Evolutionary conservation across 2,797 vertebrate genomes (phyloP), one percentile per base, ranked within the genome.

Genomic region (Trachurus trachurus): DNA sequence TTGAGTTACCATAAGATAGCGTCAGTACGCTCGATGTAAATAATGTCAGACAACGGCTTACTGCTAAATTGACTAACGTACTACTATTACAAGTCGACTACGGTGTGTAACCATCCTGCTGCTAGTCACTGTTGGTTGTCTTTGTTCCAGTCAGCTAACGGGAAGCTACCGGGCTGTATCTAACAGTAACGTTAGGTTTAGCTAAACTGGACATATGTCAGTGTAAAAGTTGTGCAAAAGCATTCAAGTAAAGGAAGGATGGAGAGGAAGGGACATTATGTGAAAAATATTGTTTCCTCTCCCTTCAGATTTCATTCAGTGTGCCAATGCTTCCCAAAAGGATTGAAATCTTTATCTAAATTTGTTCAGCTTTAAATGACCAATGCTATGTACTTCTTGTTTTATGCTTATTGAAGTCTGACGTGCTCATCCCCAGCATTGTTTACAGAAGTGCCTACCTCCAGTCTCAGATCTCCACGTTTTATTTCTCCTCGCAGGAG

Each of bases 401-500:
- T 29, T 19, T 10, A 12, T 59, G 5, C 5, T 49, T 0, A 6
- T 0, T 1, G 12, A 47, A 9, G 19, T 16, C 3, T 59, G 2
- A 54, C 31, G 8, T 4, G 2, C 6, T 17, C 15, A 5, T n/a
- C 9, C 11, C 5, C 13, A 47, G 0, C 47, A 21, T 16, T 19
- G 16, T 19, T n/a, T 12, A 13, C 40, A 37, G 1, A 56, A n/a
- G 12, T 42, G 0, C 10, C 6, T 58, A 29, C 12, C n/a, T 60
- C 4, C 4, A 45, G n/a, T 39, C 61, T 42, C 21, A 21, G 3
- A 44, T 66, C 54, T 64, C 21, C 10, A 10, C 40, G 17, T 53
- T 1, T 50, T 8, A 4, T 76, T 63, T 74, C 22, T 71, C 21
- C 76, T 54, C 63, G n/a, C 71, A 87, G 81, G 16, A 49, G 56